phyloP scores from a whole-genome alignment of 1,140 invertebrate genomes.

The Cotesia vestalis region DNA sequence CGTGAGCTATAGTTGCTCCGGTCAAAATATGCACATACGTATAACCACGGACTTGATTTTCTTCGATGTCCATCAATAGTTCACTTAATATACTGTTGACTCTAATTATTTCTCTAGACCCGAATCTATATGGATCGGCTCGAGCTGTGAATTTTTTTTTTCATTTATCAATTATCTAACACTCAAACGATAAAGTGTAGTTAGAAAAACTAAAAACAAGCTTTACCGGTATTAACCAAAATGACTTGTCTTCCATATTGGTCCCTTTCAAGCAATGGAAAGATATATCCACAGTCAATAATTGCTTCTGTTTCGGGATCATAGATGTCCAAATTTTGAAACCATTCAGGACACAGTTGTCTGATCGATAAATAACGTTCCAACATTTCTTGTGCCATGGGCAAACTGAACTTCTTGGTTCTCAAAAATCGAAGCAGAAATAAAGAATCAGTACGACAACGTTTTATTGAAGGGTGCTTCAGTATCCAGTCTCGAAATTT shows the following conservation, averaged over 20 bases:
- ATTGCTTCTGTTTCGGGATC: slow-evolving; percentile 78
- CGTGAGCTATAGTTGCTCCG: slow-evolving; percentile 81
- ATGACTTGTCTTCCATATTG: slow-evolving; percentile 75
- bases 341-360: no score
- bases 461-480: slow-evolving; percentile 79
- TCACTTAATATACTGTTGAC: slow-evolving; percentile 81
- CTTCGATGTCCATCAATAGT: slow-evolving; percentile 79
- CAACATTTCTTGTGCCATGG: no score
- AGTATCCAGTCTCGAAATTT: slow-evolving; percentile 80
- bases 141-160: slow-evolving; percentile 61
- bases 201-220: no score
- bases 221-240: no score
- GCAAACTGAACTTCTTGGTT: slow-evolving; percentile 87
- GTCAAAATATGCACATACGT: slow-evolving; percentile 85
- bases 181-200: no score
- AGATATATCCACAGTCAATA: slow-evolving; percentile 81
- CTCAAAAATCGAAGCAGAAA: slow-evolving; percentile 86
- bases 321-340: no score
- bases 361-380: no score
- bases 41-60: slow-evolving; percentile 81
- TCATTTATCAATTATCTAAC: no score
- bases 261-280: slow-evolving; percentile 80
- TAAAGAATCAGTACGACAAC: slow-evolving; percentile 78
- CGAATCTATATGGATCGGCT: slow-evolving; percentile 79
- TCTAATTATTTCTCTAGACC: slow-evolving; percentile 76